A percentile compares a stretch with the other conserved stretches of the same genome.
These are phyloP conservation scores for Aradus depressus DNA, from an alignment of 2,888 invertebrate species.

Conservation along the genomic window DNA sequence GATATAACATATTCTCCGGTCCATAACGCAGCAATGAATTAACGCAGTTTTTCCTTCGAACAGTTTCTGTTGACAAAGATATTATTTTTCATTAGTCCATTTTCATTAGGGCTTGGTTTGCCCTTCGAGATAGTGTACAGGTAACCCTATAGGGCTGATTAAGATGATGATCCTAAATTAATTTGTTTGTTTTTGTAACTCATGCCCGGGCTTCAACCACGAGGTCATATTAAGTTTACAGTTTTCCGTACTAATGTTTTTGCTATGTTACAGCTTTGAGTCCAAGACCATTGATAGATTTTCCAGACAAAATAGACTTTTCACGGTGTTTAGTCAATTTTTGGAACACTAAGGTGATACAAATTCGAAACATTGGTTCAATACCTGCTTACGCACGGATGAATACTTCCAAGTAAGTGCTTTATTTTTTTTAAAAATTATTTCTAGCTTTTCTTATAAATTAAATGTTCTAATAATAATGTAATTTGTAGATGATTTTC, in stretches of 20 bases:
- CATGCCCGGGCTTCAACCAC: no score
- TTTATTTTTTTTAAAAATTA: slow-evolving; percentile 4
- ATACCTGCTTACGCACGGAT: slow-evolving; percentile 42
- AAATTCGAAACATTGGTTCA: slow-evolving; percentile 46
- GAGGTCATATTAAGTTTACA: no score
- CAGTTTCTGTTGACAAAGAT: no score
- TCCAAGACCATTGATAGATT: slow-evolving; percentile 45
- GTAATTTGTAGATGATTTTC: neutral
- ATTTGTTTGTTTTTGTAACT: no score
- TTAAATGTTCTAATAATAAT: neutral
- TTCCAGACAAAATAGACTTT: slow-evolving; percentile 46
- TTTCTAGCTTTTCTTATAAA: neutral
- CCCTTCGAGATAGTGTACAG: no score
- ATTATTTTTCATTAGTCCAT: no score
- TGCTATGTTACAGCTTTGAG: slow-evolving; percentile 41
- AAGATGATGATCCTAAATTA: no score
- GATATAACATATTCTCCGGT: no score
- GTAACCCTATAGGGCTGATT: no score
- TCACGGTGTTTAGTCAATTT: slow-evolving; percentile 45
- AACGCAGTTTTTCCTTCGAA: no score
- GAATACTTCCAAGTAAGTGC: slow-evolving; percentile 37
- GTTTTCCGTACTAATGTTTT: slow-evolving; percentile 10
- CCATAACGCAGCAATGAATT: no score
- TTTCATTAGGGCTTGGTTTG: no score
- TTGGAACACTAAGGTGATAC: slow-evolving; percentile 39